A percentile compares a stretch with the other conserved stretches of the same genome.
phyloP scores from a whole-genome alignment of 2,113 vertebrate species.

The Seriola rivoliana region DNA sequence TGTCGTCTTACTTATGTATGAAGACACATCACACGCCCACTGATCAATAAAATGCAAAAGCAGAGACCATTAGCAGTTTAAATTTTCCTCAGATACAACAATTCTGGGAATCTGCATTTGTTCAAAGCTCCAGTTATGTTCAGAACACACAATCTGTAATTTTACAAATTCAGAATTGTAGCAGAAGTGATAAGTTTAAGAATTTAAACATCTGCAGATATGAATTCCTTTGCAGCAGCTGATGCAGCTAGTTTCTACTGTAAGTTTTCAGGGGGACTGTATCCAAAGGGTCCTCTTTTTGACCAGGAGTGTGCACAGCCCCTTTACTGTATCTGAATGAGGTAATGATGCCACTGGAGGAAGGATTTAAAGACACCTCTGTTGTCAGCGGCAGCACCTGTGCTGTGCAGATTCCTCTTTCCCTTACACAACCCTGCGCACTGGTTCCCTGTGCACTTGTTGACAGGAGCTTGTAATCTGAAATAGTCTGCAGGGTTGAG shows the following conservation, averaged over 20 bases:
- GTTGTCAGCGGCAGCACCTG: slow-evolving; percentile 22
- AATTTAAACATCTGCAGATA: not conserved
- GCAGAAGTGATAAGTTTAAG: not conserved
- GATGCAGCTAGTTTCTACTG: not conserved
- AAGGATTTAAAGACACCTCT: slow-evolving; percentile 26
- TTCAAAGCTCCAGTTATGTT: not conserved
- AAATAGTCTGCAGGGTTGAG: slow-evolving; percentile 67
- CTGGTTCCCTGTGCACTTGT: slow-evolving; percentile 56
- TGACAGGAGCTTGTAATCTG: slow-evolving; percentile 72
- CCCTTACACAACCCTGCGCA: slow-evolving; percentile 31
- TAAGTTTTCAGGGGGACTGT: not conserved
- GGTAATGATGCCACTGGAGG: slow-evolving; percentile 37
- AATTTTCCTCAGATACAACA: not conserved
- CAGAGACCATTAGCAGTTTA: not conserved
- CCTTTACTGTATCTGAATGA: slow-evolving; percentile 38
- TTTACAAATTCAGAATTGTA: not conserved
- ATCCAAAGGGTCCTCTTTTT: slow-evolving; percentile 5
- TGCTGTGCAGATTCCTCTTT: not conserved
- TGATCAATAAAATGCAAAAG: slow-evolving; percentile 48
- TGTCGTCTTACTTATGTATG: slow-evolving; percentile 15
- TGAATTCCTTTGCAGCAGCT: not conserved
- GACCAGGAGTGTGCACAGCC: slow-evolving; percentile 22
- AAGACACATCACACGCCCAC: slow-evolving; percentile 4
- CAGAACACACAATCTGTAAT: not conserved
- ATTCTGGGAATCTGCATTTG: slow-evolving; percentile 6